A percentile compares a stretch with the other conserved stretches of the same genome.
These are phyloP conservation scores for Cybosia mesomella DNA, from an alignment of 2,888 invertebrate genomes.

Conservation along the genomic window DNA sequence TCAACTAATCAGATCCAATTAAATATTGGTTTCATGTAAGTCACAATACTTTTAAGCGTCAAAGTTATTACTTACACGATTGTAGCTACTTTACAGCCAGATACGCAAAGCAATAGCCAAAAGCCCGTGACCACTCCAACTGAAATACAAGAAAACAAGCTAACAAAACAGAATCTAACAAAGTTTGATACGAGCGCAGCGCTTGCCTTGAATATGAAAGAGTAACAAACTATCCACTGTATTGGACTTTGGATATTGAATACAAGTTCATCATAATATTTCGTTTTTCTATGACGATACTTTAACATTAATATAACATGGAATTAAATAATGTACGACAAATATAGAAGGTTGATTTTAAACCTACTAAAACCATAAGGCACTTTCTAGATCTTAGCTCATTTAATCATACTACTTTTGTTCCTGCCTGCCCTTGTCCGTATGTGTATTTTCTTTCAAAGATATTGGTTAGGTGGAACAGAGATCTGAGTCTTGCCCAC, in stretches of 20 bases:
- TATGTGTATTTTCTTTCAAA: no score
- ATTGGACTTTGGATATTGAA: slow-evolving; percentile 12
- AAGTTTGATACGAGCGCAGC: background rate
- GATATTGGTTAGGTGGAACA: no score
- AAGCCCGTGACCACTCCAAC: background rate
- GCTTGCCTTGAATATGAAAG: background rate
- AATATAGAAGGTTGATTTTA: no score
- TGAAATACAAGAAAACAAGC: slow-evolving; percentile 5
- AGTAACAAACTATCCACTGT: background rate
- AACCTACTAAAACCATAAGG: no score
- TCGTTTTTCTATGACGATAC: background rate
- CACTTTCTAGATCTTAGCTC: no score
- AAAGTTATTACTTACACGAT: background rate
- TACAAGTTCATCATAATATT: slow-evolving; percentile 4
- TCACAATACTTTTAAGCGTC: background rate
- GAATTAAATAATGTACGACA: no score
- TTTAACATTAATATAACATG: background rate
- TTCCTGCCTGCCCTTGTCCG: no score
- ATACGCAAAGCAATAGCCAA: background rate
- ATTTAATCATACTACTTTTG: no score
- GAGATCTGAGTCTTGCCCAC: no score
- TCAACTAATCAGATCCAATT: no score
- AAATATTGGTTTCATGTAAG: no score
- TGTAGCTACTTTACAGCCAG: background rate
- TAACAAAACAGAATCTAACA: background rate